phyloP scores from a whole-genome alignment of 2,888 invertebrate genomes.

The Apotomis capreana region DNA sequence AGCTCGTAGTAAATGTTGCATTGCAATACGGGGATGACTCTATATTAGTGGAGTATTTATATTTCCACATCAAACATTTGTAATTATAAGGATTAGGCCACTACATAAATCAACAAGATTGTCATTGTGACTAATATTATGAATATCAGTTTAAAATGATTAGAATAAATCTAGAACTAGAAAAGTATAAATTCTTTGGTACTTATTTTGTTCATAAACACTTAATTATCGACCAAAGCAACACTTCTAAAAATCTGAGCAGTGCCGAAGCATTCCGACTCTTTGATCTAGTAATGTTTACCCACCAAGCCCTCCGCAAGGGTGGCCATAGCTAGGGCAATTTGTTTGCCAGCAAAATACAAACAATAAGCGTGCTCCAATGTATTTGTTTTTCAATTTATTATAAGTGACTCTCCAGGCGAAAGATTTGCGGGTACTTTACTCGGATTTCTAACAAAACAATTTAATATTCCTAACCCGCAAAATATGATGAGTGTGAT shows the following conservation, averaged over 20 bases:
- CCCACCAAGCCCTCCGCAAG: slow-evolving; percentile 60
- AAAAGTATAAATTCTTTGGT: not conserved
- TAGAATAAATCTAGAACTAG: no score
- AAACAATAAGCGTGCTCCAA: slow-evolving; percentile 69
- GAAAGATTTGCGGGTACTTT: slow-evolving; percentile 42
- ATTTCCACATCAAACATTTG: no score
- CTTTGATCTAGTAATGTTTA: slow-evolving; percentile 76
- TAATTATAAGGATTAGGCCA: no score
- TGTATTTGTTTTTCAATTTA: slow-evolving; percentile 71
- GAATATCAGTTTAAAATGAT: no score
- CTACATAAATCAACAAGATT: no score
- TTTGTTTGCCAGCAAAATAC: slow-evolving; percentile 74
- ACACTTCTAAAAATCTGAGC: slow-evolving; percentile 48
- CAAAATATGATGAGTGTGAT: no score
- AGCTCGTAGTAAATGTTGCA: no score
- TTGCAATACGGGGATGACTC: no score
- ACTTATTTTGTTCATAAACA: not conserved
- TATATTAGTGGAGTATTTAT: no score
- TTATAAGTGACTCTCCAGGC: slow-evolving; percentile 55
- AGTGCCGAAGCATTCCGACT: slow-evolving; percentile 46
- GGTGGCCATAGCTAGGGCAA: slow-evolving; percentile 55
- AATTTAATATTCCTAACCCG: no score
- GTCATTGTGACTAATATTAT: no score
- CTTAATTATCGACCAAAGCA: slow-evolving; percentile 45
- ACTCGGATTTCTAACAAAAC: not conserved